Conservation (phyloP, 2,797 vertebrate species). For the Bucorvus abyssinicus region DNA sequence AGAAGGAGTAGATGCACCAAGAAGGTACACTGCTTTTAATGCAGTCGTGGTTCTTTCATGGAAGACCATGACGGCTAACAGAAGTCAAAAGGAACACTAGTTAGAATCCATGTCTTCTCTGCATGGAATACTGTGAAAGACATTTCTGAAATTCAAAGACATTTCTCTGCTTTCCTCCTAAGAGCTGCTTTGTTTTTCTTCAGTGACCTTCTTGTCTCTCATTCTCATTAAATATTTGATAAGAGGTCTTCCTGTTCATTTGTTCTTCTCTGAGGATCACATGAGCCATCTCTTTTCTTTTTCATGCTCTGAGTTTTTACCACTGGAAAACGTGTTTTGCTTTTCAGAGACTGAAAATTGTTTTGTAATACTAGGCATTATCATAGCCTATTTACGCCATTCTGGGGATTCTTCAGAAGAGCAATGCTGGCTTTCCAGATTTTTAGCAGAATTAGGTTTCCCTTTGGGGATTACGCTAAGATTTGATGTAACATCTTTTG, state of each 20-base stretch:
- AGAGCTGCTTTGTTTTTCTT: neutral
- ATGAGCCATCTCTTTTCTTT: neutral
- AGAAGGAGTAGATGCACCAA: neutral
- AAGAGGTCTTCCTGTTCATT: constrained; percentile 2
- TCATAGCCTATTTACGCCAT: constrained; percentile 34
- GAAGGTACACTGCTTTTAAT: neutral
- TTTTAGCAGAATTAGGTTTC: constrained; percentile 51
- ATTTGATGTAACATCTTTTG: constrained; percentile 58
- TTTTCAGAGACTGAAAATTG: neutral
- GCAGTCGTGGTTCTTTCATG: neutral
- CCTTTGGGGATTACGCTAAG: constrained; percentile 24
- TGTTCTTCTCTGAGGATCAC: neutral
- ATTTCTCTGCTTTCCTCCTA: neutral
- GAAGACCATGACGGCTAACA: neutral
- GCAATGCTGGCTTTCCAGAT: neutral
- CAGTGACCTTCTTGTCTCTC: neutral
- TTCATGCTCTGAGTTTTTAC: neutral
- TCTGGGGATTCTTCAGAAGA: constrained; percentile 21
- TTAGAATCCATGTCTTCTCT: neutral
- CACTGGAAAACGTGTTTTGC: neutral
- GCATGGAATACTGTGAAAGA: neutral
- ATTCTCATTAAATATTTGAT: constrained; percentile 34
- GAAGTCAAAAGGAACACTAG: neutral
- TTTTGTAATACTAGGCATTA: neutral
- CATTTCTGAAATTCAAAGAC: neutral